phyloP scores from a whole-genome alignment of 2,113 vertebrate species.

The Chaetodon trifascialis region DNA sequence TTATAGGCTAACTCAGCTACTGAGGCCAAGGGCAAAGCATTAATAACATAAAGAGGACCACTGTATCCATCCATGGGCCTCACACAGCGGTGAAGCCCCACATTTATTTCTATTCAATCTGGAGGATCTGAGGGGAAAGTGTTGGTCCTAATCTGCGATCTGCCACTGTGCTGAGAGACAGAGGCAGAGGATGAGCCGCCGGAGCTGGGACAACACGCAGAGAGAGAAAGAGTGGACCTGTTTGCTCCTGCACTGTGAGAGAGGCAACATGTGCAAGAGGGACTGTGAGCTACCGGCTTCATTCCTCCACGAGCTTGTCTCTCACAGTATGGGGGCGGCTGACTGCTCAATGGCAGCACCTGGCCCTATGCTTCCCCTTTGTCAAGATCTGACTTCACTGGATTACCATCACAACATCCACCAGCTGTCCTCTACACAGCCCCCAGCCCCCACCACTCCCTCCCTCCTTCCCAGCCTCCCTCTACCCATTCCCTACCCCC shows the following conservation, averaged over 20 bases:
- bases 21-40: constrained; percentile 70
- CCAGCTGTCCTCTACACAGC: constrained; percentile 85
- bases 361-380: constrained; percentile 86
- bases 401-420: constrained; percentile 91
- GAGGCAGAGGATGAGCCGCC: constrained; percentile 39
- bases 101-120: constrained; percentile 37
- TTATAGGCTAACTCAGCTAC: constrained; percentile 72
- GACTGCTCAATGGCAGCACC: constrained; percentile 88
- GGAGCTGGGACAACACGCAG: constrained; percentile 27
- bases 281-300: constrained; percentile 74
- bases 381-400: constrained; percentile 86
- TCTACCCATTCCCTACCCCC: constrained; percentile 67
- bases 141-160: constrained; percentile 48
- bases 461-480: constrained; percentile 52
- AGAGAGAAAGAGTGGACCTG: constrained; percentile 39
- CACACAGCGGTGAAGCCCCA: constrained; percentile 29
- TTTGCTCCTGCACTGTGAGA: constrained; percentile 67
- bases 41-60: constrained; percentile 62
- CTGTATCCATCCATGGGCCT: constrained; percentile 36
- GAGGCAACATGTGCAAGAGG: constrained; percentile 77
- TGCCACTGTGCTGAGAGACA: constrained; percentile 53
- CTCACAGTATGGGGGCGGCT: constrained; percentile 83
- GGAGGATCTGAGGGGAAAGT: constrained; percentile 39
- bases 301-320: constrained; percentile 83
- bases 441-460: constrained; percentile 18